These are phyloP conservation scores for Andrena flavipes DNA, from an alignment of 2,888 invertebrate species.

Conservation along the genomic window DNA sequence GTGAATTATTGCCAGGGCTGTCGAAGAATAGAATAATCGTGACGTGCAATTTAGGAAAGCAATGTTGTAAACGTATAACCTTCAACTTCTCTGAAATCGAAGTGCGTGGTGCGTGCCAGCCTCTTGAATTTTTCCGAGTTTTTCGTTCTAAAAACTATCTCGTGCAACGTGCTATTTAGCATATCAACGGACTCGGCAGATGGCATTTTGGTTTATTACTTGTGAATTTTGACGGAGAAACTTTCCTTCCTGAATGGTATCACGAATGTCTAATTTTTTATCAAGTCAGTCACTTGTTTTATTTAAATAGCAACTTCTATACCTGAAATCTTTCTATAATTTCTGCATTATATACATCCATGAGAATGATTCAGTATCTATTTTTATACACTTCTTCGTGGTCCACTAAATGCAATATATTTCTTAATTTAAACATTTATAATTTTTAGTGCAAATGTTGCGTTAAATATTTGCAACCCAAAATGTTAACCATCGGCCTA, in stretches of 20 bases:
- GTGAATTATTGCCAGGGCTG: conserved; percentile 79
- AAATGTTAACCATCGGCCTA: conserved; percentile 63
- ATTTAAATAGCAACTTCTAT: neutral
- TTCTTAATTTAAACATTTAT: neutral
- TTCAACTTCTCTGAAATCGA: conserved; percentile 78
- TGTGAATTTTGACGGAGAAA: conserved; percentile 53
- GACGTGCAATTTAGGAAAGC: neutral
- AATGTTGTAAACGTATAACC: conserved; percentile 64
- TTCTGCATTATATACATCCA: too few species aligned
- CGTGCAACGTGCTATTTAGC: conserved; percentile 73
- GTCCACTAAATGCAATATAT: too few species aligned
- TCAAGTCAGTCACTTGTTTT: neutral
- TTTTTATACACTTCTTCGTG: too few species aligned
- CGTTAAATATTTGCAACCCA: neutral
- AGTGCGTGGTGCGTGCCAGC: conserved; percentile 74
- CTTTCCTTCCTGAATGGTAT: conserved; percentile 11
- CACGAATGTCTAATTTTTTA: neutral
- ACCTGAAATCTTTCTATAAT: neutral
- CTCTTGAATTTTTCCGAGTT: conserved; percentile 73
- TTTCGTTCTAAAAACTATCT: conserved; percentile 78
- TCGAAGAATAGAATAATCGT: neutral
- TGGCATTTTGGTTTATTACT: conserved; percentile 76
- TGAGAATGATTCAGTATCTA: too few species aligned
- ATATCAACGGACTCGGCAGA: conserved; percentile 73
- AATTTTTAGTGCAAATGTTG: neutral